These are phyloP conservation scores for Hippocampus comes DNA, from an alignment of 2,113 vertebrate genomes.

Conservation along the genomic window DNA sequence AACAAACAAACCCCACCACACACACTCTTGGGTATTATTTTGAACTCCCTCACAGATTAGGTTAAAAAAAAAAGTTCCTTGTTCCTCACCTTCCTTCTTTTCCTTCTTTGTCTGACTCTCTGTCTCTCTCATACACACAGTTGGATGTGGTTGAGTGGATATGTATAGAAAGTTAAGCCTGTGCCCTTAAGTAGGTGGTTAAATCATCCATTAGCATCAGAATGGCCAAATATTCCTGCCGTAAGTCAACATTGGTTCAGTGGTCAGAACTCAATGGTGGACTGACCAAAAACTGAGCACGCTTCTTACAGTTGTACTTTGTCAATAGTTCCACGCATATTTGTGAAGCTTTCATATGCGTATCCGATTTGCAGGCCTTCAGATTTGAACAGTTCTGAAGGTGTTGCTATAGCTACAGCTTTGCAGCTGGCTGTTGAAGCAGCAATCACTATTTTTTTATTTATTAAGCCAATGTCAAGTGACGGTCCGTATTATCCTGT, in stretches of 20 bases:
- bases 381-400: background rate
- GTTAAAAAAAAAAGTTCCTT: background rate
- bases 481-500: too few relatives aligned
- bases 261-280: slow-evolving; percentile 42
- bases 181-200: slow-evolving; percentile 70
- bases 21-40: background rate
- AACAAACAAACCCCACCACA: background rate
- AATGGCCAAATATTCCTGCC: slow-evolving; percentile 67
- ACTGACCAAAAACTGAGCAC: slow-evolving; percentile 37
- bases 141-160: slow-evolving; percentile 40
- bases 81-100: background rate
- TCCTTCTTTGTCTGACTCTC: slow-evolving; percentile 5
- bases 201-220: slow-evolving; percentile 72
- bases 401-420: too few relatives aligned
- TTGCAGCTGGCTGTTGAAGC: too few relatives aligned
- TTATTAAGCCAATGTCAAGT: too few relatives aligned
- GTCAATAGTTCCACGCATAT: background rate
- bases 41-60: background rate
- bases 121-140: slow-evolving; percentile 19
- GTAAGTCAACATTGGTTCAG: slow-evolving; percentile 74
- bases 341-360: background rate
- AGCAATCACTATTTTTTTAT: too few relatives aligned
- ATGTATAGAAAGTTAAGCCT: slow-evolving; percentile 54
- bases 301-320: background rate
- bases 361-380: background rate